Evolutionary conservation across 2,113 vertebrate genomes (phyloP).

Genomic region (Cariama cristata): DNA sequence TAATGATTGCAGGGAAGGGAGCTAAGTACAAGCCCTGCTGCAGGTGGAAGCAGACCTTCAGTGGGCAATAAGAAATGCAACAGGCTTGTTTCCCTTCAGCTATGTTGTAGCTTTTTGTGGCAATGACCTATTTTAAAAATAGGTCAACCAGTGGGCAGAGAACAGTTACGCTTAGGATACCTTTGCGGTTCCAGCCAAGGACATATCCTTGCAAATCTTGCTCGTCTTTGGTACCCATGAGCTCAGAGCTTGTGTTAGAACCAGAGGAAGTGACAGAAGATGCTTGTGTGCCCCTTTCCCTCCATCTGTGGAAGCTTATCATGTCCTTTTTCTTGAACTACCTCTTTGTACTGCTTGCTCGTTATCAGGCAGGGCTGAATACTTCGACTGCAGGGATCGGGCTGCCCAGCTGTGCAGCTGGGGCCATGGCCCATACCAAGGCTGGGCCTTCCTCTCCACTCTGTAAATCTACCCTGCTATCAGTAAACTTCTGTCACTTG

Average conservation of each 20-base stretch:
- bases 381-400: background rate
- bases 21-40: background rate
- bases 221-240: rapidly evolving
- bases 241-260: background rate
- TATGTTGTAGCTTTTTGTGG: background rate
- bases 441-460: constrained; percentile 7
- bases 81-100: background rate
- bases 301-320: background rate
- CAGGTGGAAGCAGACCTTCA: background rate
- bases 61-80: background rate
- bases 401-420: background rate
- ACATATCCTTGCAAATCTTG: background rate
- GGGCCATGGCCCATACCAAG: background rate
- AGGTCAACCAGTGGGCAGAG: background rate
- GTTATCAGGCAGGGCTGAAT: background rate
- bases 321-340: background rate
- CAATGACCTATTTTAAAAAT: background rate
- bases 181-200: background rate
- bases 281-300: background rate
- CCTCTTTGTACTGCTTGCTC: background rate
- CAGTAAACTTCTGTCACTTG: constrained; percentile 23
- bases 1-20: constrained; percentile 48
- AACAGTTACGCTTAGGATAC: background rate
- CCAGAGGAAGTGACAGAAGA: background rate
- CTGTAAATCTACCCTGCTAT: background rate